These are phyloP conservation scores for Gymnosoma rotundatum DNA, from an alignment of 2,888 invertebrate genomes.

Conservation along the genomic window DNA sequence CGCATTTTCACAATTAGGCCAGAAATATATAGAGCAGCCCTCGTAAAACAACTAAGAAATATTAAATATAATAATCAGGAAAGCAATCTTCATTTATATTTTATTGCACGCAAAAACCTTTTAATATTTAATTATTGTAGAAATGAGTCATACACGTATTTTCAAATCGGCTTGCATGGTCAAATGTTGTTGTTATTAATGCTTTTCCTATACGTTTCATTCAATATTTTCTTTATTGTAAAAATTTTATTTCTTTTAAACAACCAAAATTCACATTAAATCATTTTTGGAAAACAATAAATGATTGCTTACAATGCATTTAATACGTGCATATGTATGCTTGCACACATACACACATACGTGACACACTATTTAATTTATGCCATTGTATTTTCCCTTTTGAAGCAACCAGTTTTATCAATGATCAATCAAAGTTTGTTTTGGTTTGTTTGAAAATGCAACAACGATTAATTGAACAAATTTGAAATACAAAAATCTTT, in stretches of 20 bases:
- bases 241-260: not conserved
- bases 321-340: not conserved
- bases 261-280: not conserved
- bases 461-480: conserved; percentile 17
- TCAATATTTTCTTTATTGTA: conserved; percentile 16
- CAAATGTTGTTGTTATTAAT: too few relatives aligned
- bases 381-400: conserved; percentile 23
- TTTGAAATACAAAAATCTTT: conserved; percentile 31
- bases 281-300: conserved; percentile 24
- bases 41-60: too few relatives aligned
- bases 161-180: not conserved
- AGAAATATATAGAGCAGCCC: too few relatives aligned
- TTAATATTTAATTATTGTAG: not conserved
- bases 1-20: too few relatives aligned
- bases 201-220: conserved; percentile 22
- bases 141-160: conserved; percentile 18
- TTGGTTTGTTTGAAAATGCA: conserved; percentile 25
- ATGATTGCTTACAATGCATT: not conserved
- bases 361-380: not conserved
- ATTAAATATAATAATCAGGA: too few relatives aligned
- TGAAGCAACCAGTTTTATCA: conserved; percentile 32
- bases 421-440: conserved; percentile 49
- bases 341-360: not conserved
- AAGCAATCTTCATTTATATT: too few relatives aligned
- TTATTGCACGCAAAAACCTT: not conserved